phyloP scores from a whole-genome alignment of 2,888 invertebrate species.

The Catonia carolina region DNA sequence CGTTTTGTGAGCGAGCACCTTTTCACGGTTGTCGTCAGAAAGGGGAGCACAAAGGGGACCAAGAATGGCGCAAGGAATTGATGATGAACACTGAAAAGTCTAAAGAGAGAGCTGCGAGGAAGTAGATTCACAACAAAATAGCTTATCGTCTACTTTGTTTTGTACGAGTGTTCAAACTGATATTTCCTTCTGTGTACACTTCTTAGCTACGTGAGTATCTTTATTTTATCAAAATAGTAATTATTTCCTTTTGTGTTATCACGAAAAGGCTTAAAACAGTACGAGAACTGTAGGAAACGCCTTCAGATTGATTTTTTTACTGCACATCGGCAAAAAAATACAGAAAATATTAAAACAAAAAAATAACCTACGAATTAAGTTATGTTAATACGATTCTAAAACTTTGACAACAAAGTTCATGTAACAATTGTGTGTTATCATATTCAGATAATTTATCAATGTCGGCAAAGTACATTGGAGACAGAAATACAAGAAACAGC shows the following conservation, averaged over 20 bases:
- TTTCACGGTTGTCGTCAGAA: slow-evolving; percentile 30
- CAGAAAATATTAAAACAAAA: too few species aligned
- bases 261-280: too few species aligned
- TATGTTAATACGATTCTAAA: too few species aligned
- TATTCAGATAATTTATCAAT: too few species aligned
- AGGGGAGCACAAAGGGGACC: slow-evolving; percentile 29
- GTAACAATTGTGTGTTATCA: too few species aligned
- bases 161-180: slow-evolving; percentile 31
- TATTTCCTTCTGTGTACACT: slow-evolving; percentile 29
- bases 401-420: too few species aligned
- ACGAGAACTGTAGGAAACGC: too few species aligned
- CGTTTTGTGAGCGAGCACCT: slow-evolving; percentile 21
- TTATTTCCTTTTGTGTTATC: slow-evolving; percentile 9
- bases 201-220: slow-evolving; percentile 27
- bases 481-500: too few species aligned
- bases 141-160: slow-evolving; percentile 35
- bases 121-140: slow-evolving; percentile 49
- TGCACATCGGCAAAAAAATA: too few species aligned
- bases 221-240: slow-evolving; percentile 8
- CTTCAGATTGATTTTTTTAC: too few species aligned
- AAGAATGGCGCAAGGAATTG: slow-evolving; percentile 34
- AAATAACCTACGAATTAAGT: too few species aligned
- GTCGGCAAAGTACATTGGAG: too few species aligned
- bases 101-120: slow-evolving; percentile 44
- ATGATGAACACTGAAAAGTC: slow-evolving; percentile 35